Conservation (phyloP, 2,797 vertebrate genomes). For the Enteromius argenteus region DNA sequence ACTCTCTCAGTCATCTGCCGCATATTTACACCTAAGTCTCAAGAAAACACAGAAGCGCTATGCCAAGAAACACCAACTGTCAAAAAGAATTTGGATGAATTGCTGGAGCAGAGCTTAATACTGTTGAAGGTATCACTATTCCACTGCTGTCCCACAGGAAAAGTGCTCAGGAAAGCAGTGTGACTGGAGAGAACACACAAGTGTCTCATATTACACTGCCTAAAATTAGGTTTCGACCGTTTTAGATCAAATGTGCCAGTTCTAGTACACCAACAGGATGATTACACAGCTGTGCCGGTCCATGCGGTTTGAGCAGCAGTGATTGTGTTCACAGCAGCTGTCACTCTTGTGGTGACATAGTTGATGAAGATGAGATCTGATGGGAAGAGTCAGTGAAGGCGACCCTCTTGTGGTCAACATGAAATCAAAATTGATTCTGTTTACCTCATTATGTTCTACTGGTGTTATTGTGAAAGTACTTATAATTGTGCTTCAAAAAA, state of each 20-base stretch:
- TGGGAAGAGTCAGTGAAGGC: constrained; percentile 26
- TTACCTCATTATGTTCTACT: constrained; percentile 3
- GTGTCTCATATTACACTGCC: constrained; percentile 31
- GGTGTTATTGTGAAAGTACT: neutral
- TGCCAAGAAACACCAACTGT: constrained; percentile 58
- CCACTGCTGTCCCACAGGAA: constrained; percentile 35
- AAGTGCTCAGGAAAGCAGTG: constrained; percentile 26
- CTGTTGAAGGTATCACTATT: constrained; percentile 32
- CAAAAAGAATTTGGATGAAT: constrained; percentile 53
- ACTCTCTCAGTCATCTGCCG: constrained; percentile 44
- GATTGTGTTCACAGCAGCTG: constrained; percentile 35
- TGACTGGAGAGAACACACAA: constrained; percentile 26
- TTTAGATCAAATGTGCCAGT: constrained; percentile 39
- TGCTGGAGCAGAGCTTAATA: constrained; percentile 31
- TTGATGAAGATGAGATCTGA: constrained; percentile 43
- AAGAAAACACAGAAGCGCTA: constrained; percentile 50
- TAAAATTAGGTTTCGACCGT: constrained; percentile 37
- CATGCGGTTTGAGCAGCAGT: constrained; percentile 12
- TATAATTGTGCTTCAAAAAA: neutral
- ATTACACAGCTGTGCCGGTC: constrained; percentile 34
- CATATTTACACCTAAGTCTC: constrained; percentile 43
- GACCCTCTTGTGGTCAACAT: constrained; percentile 4
- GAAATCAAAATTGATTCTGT: constrained; percentile 19
- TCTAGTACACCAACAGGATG: constrained; percentile 7
- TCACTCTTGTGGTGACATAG: constrained; percentile 16